phyloP scores from a whole-genome alignment of 2,113 vertebrate species.

The Acanthochromis polyacanthus region DNA sequence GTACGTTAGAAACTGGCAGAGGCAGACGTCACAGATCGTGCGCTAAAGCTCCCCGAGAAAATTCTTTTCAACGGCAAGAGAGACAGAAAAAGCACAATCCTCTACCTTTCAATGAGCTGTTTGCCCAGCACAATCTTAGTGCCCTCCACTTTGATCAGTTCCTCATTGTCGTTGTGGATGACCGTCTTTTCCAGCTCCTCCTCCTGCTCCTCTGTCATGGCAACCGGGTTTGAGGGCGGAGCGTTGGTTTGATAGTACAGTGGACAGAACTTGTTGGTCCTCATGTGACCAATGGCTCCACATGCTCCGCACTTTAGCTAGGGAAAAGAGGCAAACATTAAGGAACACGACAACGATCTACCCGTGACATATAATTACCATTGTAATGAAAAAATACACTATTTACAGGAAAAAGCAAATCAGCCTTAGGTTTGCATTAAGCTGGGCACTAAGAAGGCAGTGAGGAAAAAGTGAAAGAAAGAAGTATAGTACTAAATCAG shows the following conservation, averaged over 20 bases:
- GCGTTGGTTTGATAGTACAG: slow-evolving; percentile 99
- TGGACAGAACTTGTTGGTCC: slow-evolving; percentile 98
- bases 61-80: no score
- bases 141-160: slow-evolving; percentile 98
- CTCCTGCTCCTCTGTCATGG: slow-evolving; percentile 99
- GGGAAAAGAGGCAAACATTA: slow-evolving; percentile 63
- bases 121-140: slow-evolving; percentile 99
- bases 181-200: slow-evolving; percentile 98
- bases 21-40: background rate
- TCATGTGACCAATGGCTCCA: slow-evolving; percentile 98
- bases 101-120: slow-evolving; percentile 97
- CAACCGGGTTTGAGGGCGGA: slow-evolving; percentile 96
- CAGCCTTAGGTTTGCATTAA: background rate
- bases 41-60: no score
- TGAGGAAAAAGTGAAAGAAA: slow-evolving; percentile 25
- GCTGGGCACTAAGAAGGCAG: background rate
- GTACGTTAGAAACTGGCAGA: background rate
- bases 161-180: slow-evolving; percentile 98
- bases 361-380: background rate
- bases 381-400: background rate
- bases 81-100: background rate
- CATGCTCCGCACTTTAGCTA: slow-evolving; percentile 98
- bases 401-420: background rate
- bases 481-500: slow-evolving; percentile 56
- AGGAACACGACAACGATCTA: slow-evolving; percentile 56